Evolutionary conservation across 2,113 vertebrate genomes (phyloP).

Genomic region (Gorsachius goisagi): DNA sequence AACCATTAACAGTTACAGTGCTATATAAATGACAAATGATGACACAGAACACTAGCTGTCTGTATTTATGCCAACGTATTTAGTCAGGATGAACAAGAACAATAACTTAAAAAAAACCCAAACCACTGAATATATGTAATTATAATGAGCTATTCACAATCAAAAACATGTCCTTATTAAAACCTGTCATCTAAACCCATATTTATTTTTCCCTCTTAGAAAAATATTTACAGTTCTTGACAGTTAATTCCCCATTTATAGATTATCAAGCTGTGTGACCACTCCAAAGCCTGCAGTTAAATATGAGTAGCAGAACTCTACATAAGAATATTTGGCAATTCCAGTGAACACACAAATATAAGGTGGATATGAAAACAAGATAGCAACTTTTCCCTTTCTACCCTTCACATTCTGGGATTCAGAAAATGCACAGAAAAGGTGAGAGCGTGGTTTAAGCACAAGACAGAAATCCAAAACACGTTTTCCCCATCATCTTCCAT

Average conservation of each 20-base stretch:
- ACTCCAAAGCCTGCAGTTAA: constrained; percentile 1
- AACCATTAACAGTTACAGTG: neutral
- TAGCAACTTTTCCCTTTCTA: neutral
- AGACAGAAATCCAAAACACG: neutral
- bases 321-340: neutral
- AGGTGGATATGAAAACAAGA: neutral
- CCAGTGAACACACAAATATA: neutral
- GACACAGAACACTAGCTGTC: neutral
- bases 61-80: constrained; percentile 14
- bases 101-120: neutral
- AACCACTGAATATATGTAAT: neutral
- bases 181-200: neutral
- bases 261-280: constrained; percentile 2
- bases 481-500: neutral
- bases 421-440: neutral
- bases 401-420: neutral
- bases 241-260: constrained; percentile 17
- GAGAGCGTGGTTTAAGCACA: neutral
- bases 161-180: constrained; percentile 37
- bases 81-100: neutral
- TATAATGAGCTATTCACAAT: constrained; percentile 22
- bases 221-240: constrained; percentile 45
- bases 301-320: neutral
- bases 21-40: constrained; percentile 27
- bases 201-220: constrained; percentile 5